Conservation (phyloP, 2,888 invertebrate genomes). For the Himalopsyche anomala region DNA sequence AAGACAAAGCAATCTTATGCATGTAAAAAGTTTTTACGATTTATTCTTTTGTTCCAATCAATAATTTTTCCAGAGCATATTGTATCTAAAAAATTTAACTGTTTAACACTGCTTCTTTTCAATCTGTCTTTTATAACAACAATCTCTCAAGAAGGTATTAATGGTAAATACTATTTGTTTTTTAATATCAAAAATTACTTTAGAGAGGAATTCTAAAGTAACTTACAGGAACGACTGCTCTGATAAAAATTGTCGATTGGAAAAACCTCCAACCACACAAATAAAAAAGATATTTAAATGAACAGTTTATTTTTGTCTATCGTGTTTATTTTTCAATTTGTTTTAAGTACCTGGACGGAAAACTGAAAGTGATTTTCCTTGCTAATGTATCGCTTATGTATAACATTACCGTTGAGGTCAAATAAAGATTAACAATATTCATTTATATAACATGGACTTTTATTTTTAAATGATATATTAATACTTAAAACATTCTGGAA, state of each 20-base stretch:
- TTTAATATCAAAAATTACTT: too few relatives aligned
- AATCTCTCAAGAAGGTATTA: too few relatives aligned
- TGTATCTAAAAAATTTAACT: too few relatives aligned
- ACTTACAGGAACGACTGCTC: neutral
- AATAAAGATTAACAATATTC: slow-evolving; percentile 58
- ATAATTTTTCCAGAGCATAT: neutral
- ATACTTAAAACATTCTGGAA: slow-evolving; percentile 1
- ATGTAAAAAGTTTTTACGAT: slow-evolving; percentile 14
- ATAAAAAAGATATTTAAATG: slow-evolving; percentile 34
- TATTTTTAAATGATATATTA: slow-evolving; percentile 52
- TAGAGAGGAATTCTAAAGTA: too few relatives aligned
- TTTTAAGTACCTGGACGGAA: slow-evolving; percentile 48
- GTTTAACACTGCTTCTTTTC: too few relatives aligned
- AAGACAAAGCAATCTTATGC: slow-evolving; percentile 2
- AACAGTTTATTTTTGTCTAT: slow-evolving; percentile 53
- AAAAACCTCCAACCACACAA: slow-evolving; percentile 14
- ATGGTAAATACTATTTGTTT: too few relatives aligned
- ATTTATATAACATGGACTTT: slow-evolving; percentile 61
- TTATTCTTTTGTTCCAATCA: slow-evolving; percentile 23
- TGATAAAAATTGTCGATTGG: slow-evolving; percentile 27
- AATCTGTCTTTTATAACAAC: too few relatives aligned
- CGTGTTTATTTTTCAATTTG: slow-evolving; percentile 45
- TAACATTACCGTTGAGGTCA: slow-evolving; percentile 58
- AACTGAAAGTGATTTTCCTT: slow-evolving; percentile 49
- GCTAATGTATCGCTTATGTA: slow-evolving; percentile 60